Conservation (phyloP, 1,140 invertebrate genomes). For the Zaprionus tsacasi region DNA sequence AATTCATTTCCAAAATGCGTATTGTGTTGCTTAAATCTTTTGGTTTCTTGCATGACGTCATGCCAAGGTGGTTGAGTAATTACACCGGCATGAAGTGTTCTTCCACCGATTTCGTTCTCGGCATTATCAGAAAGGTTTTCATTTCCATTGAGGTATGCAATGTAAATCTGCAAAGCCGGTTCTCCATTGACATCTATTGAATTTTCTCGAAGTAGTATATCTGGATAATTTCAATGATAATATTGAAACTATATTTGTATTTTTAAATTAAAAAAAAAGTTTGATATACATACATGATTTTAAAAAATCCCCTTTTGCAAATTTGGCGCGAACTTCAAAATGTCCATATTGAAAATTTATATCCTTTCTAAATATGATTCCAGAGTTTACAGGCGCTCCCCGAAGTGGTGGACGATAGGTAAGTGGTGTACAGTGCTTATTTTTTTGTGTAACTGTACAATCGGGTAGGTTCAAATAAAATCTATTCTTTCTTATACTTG, state of each 20-base stretch:
- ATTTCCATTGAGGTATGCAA: constrained; percentile 32
- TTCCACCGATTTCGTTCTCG: constrained; percentile 6
- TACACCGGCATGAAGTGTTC: constrained; percentile 3
- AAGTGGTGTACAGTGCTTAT: background rate
- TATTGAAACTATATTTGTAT: background rate
- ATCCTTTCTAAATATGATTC: background rate
- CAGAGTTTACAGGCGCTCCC: background rate
- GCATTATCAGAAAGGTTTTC: background rate
- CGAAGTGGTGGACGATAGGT: background rate
- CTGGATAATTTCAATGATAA: constrained; percentile 5
- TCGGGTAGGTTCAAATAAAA: background rate
- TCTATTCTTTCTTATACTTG: background rate
- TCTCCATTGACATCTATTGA: background rate
- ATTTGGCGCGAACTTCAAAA: constrained; percentile 24
- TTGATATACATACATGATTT: constrained; percentile 33
- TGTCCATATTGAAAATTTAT: constrained; percentile 5
- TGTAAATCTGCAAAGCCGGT: background rate
- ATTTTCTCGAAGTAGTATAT: constrained; percentile 16
- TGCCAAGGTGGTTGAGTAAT: background rate
- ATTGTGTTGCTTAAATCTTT: background rate
- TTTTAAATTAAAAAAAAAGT: background rate
- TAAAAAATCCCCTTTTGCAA: constrained; percentile 23
- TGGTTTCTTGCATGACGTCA: background rate
- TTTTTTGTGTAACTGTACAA: background rate
- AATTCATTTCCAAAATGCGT: constrained; percentile 86